phyloP scores from a whole-genome alignment of 2,888 invertebrate genomes.

The Aspidiotus destructor region DNA sequence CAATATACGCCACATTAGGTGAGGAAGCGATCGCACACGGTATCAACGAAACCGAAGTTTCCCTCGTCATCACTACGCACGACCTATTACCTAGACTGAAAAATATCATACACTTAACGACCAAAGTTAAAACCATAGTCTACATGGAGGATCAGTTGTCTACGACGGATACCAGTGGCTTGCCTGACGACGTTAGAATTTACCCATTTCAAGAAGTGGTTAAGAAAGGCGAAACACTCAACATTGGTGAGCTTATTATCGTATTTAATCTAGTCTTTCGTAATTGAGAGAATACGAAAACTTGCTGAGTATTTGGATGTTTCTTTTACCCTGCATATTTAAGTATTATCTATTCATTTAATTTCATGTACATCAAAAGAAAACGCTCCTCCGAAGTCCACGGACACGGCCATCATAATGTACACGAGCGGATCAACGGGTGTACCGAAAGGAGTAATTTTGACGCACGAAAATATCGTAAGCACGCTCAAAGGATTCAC shows the following conservation, averaged over 20 bases:
- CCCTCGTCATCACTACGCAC: constrained; percentile 83
- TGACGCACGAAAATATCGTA: constrained; percentile 73
- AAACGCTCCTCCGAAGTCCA: constrained; percentile 52
- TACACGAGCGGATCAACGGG: constrained; percentile 98
- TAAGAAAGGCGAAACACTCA: constrained; percentile 45
- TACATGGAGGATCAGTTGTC: constrained; percentile 83
- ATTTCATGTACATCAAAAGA: constrained; percentile 44
- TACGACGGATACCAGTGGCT: constrained; percentile 58
- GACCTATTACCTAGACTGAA: constrained; percentile 86
- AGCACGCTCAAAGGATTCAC: constrained; percentile 70
- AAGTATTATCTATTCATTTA: neutral
- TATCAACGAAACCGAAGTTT: constrained; percentile 92
- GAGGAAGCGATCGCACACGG: constrained; percentile 95
- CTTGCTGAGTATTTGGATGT: neutral
- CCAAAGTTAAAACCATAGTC: constrained; percentile 66
- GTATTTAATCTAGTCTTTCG: neutral
- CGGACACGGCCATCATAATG: constrained; percentile 93
- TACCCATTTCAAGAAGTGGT: constrained; percentile 65
- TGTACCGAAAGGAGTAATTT: constrained; percentile 78
- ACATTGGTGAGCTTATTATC: constrained; percentile 36
- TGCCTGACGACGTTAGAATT: constrained; percentile 61
- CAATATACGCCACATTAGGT: constrained; percentile 92
- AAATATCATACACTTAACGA: constrained; percentile 60
- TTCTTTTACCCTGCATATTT: neutral
- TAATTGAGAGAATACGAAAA: neutral